Evolutionary conservation across 2,888 invertebrate genomes (phyloP), one percentile per base, ranked within the genome.

Genomic region (Stenchaetothrips biformis): DNA sequence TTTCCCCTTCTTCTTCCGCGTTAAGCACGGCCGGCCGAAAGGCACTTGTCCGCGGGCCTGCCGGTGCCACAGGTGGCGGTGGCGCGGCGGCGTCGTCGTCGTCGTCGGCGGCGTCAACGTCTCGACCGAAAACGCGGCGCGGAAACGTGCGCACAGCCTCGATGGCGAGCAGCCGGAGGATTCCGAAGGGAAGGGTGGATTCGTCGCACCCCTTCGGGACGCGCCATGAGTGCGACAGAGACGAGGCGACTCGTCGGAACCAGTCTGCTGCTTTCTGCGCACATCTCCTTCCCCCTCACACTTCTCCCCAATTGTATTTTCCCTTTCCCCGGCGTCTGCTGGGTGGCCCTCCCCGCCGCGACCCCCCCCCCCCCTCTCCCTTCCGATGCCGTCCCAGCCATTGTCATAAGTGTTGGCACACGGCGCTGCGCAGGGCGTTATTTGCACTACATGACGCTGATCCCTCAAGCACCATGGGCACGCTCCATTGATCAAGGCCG

Each of bases 361-460:
- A 7, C 59, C 59, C 67, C 67, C 67, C 67, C 21, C 67, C 21
- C 21, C n/a, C 67, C 21, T 67, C 67, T 67, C n/a, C 25, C 9
- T 6, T 7, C 59, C 59, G 13, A 13, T 2, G 59, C 37, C 37
- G 37, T 37, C 37, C 4, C 37, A 37, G 37, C 37, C 37, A 37
- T 37, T 37, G 37, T 13, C 16, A 18, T 59, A 59, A 59, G 59
- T 59, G 59, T 59, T 53, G 16, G 59, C 59, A 59, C 59, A 59
- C 59, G 59, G 59, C 16, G 59, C 16, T 6, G 59, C 59, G 59
- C 59, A 13, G 37, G 37, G 16, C 59, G 59, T 59, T 59, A 59
- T 59, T 59, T 59, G 59, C 59, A 59, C 59, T 59, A 59, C 59
- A 59, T 59, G 59, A 59, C 59, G 59, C 59, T 59, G 59, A 59